Evolutionary conservation across 2,888 invertebrate species (phyloP).

Genomic region (Nemotelus nigrinus): DNA sequence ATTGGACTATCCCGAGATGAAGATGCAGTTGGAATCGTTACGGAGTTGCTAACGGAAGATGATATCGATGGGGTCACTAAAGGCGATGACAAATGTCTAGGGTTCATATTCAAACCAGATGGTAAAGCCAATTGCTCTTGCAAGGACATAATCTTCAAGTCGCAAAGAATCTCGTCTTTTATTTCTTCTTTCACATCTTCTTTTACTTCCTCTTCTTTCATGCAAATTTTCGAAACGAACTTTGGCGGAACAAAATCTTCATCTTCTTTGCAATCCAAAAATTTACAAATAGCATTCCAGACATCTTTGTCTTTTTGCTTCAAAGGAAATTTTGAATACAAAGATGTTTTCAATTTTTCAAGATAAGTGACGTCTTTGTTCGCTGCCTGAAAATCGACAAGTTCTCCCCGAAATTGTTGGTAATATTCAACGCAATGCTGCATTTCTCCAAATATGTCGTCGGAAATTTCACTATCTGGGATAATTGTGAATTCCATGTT

Average conservation of each 20-base stretch:
- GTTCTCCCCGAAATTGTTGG: slow-evolving; percentile 72
- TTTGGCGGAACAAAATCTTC: slow-evolving; percentile 72
- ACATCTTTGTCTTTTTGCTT: slow-evolving; percentile 80
- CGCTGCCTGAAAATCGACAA: slow-evolving; percentile 70
- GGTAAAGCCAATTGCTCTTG: slow-evolving; percentile 64
- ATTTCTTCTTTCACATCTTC: slow-evolving; percentile 49
- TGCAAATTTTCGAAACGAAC: slow-evolving; percentile 60
- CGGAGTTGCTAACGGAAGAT: slow-evolving; percentile 53
- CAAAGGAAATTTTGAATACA: slow-evolving; percentile 83
- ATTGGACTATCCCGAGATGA: slow-evolving; percentile 64
- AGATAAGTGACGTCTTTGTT: slow-evolving; percentile 73
- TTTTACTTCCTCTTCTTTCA: slow-evolving; percentile 58
- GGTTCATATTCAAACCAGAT: slow-evolving; percentile 65
- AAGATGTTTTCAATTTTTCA: slow-evolving; percentile 84
- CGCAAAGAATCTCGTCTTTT: slow-evolving; percentile 53
- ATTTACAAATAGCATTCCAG: slow-evolving; percentile 82
- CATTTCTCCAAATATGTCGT: slow-evolving; percentile 86
- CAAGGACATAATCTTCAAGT: slow-evolving; percentile 61
- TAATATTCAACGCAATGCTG: slow-evolving; percentile 87
- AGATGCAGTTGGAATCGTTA: slow-evolving; percentile 53
- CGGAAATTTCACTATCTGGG: slow-evolving; percentile 82
- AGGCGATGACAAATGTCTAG: slow-evolving; percentile 62
- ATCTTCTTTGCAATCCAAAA: slow-evolving; percentile 77
- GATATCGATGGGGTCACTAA: slow-evolving; percentile 56
- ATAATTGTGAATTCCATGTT: slow-evolving; percentile 85